Evolutionary conservation across 2,797 vertebrate species (phyloP).

Genomic region (Nothura maculosa): DNA sequence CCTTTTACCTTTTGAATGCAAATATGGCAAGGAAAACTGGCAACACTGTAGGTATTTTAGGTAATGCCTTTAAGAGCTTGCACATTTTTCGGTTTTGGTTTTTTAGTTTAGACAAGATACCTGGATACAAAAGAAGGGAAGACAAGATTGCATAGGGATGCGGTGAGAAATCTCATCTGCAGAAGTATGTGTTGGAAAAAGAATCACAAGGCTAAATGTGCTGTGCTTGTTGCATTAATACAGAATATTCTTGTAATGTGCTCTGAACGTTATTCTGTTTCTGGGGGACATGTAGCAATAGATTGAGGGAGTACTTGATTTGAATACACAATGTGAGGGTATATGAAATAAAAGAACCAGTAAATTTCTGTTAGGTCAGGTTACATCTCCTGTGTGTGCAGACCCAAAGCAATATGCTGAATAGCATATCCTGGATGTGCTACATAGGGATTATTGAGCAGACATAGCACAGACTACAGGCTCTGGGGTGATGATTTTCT

Average conservation of each 20-base stretch:
- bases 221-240: neutral
- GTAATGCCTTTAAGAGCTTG: neutral
- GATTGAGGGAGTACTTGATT: neutral
- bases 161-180: neutral
- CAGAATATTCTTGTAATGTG: neutral
- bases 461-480: neutral
- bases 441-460: neutral
- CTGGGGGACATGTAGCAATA: neutral
- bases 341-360: neutral
- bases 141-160: neutral
- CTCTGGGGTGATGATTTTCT: neutral
- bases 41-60: neutral
- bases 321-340: neutral
- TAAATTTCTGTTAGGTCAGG: neutral
- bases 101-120: neutral
- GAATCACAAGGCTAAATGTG: neutral
- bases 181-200: neutral
- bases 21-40: neutral
- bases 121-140: neutral
- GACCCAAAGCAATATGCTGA: neutral
- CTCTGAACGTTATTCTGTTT: neutral
- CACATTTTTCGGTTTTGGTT: neutral
- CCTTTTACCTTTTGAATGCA: neutral
- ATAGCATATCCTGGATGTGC: neutral
- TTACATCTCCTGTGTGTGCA: neutral